Evolutionary conservation across 1,140 invertebrate genomes (phyloP).

Genomic region (Rhyacophila brunnea): DNA sequence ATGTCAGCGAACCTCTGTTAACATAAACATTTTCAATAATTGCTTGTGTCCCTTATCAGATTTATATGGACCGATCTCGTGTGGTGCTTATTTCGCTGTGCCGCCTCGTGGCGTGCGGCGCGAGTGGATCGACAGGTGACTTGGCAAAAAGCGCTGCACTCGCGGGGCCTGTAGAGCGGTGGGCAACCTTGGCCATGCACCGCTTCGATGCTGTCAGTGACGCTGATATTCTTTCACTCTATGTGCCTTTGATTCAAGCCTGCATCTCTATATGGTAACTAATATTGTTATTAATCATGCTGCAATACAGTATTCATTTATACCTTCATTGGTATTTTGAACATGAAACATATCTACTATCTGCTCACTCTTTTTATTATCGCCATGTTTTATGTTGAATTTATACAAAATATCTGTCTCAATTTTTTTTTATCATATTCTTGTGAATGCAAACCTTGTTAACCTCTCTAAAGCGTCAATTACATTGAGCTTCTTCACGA

Average conservation of each 20-base stretch:
- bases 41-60: constrained; percentile 41
- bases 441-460: no score
- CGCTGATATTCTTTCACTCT: constrained; percentile 62
- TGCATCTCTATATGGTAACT: constrained; percentile 64
- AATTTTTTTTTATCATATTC: no score
- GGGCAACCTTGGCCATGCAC: constrained; percentile 67
- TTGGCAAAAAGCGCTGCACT: constrained; percentile 51
- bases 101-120: constrained; percentile 64
- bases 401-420: no score
- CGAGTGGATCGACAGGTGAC: constrained; percentile 40
- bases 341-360: no score
- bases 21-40: not conserved
- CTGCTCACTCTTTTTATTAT: no score
- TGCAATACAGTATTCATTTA: no score
- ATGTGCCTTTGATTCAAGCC: constrained; percentile 68
- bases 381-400: no score
- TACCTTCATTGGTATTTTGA: no score
- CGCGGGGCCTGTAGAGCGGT: constrained; percentile 61
- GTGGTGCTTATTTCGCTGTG: constrained; percentile 70
- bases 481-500: no score
- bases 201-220: constrained; percentile 66
- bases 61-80: constrained; percentile 68
- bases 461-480: no score
- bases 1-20: not conserved
- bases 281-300: no score